Evolutionary conservation across 2,797 vertebrate species (phyloP).

Genomic region (Morelia viridis): DNA sequence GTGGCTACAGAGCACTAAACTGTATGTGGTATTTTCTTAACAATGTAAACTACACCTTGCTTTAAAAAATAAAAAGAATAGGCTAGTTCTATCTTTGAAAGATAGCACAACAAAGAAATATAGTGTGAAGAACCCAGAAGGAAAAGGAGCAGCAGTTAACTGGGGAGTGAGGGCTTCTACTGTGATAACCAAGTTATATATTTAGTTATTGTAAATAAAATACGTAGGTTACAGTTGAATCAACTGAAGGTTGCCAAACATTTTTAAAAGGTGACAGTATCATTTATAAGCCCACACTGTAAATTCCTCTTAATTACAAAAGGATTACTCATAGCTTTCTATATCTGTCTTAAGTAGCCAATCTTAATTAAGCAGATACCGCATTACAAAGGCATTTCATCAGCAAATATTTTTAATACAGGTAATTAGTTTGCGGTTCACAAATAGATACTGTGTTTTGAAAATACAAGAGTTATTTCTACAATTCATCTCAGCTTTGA

Average conservation of each 20-base stretch:
- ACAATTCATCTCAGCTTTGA: too few species aligned
- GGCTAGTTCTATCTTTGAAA: conserved; percentile 45
- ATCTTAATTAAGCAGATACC: conserved; percentile 56
- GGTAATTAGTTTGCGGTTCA: conserved; percentile 55
- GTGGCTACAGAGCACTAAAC: conserved; percentile 5
- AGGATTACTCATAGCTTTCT: conserved; percentile 58
- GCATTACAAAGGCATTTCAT: conserved; percentile 38
- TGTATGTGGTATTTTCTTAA: conserved; percentile 25
- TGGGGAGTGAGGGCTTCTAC: too few species aligned
- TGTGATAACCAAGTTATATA: too few species aligned
- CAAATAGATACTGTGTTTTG: conserved; percentile 51
- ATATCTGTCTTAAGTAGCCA: conserved; percentile 54
- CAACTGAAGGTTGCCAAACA: too few species aligned
- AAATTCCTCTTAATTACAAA: conserved; percentile 66
- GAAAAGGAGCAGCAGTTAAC: too few species aligned
- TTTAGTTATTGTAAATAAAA: too few species aligned
- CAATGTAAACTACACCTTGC: conserved; percentile 38
- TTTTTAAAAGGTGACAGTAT: too few species aligned
- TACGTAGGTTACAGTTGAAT: too few species aligned
- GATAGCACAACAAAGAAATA: conserved; percentile 32
- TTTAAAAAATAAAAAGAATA: conserved; percentile 29
- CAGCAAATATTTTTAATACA: conserved; percentile 52
- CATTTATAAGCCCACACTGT: not conserved
- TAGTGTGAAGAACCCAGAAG: too few species aligned
- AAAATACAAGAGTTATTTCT: conserved; percentile 41